A percentile compares a stretch with the other conserved stretches of the same genome.
phyloP scores from a whole-genome alignment of 2,888 invertebrate species.

The Sarcophaga rosellei region DNA sequence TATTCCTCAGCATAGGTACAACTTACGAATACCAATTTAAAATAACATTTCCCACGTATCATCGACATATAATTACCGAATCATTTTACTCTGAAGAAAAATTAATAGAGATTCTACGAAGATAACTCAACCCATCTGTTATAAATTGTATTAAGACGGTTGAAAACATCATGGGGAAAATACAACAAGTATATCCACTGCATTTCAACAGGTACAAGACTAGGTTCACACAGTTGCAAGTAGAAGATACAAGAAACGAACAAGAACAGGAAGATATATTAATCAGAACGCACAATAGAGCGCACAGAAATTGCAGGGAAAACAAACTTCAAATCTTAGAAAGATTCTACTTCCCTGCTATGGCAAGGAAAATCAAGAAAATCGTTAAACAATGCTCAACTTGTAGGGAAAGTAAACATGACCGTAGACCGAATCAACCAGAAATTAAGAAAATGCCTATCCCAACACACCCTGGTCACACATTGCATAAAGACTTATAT shows the following conservation, averaged over 20 bases:
- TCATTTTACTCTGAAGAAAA: not conserved
- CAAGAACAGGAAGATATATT: not conserved
- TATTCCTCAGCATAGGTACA: not conserved
- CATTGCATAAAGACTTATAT: not conserved
- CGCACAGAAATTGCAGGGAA: conserved; percentile 3
- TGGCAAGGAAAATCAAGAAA: not conserved
- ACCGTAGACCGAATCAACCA: not conserved
- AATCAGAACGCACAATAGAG: conserved; percentile 14
- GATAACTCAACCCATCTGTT: conserved; percentile 11
- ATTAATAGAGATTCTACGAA: not conserved
- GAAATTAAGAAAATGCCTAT: not conserved
- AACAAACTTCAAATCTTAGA: conserved; percentile 18
- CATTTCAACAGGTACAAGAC: conserved; percentile 1
- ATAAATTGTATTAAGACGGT: conserved; percentile 23
- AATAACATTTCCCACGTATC: conserved; percentile 21
- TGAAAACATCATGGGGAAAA: not conserved
- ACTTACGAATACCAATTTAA: conserved; percentile 1
- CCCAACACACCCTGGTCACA: not conserved
- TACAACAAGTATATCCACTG: not conserved
- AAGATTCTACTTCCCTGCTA: conserved; percentile 1
- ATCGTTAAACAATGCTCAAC: not conserved
- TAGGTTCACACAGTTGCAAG: not conserved
- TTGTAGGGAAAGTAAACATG: conserved; percentile 8
- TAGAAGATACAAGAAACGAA: not conserved
- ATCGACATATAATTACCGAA: not conserved